Percentiles rank a stretch among this genome's conserved stretches.
These are phyloP conservation scores for Smutsia temminckii DNA, from an alignment of 2,797 vertebrate genomes.

Conservation along the genomic window DNA sequence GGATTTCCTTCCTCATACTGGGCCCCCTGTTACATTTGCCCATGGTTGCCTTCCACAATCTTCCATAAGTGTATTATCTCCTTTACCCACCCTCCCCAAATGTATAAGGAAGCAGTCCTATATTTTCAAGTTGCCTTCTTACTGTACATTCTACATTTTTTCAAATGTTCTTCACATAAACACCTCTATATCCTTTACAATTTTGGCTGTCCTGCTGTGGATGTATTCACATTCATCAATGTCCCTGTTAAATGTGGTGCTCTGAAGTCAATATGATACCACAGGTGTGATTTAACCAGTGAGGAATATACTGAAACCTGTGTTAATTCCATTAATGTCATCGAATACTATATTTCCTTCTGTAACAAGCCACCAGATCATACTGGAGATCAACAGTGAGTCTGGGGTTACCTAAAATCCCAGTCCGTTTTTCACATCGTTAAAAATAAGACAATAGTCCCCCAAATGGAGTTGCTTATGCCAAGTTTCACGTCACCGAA, in stretches of 20 bases:
- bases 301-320: not conserved
- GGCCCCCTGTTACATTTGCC: not conserved
- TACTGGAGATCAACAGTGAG: not conserved
- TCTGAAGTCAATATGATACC: not conserved
- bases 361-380: not conserved
- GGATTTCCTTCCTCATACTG: not conserved
- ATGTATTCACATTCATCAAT: not conserved
- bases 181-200: not conserved
- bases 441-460: not conserved
- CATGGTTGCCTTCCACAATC: not conserved
- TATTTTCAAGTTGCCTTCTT: constrained; percentile 2
- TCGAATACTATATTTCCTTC: not conserved
- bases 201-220: not conserved
- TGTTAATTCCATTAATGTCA: not conserved
- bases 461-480: not conserved
- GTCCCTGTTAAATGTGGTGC: not conserved
- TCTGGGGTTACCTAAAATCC: not conserved
- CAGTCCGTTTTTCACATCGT: not conserved
- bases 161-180: not conserved
- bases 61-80: not conserved
- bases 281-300: not conserved
- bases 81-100: not conserved
- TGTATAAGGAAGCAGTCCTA: not conserved
- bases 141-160: not conserved
- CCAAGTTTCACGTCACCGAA: not conserved